Conservation (phyloP, 2,888 invertebrate genomes). For the Tanytarsus gracilentus region DNA sequence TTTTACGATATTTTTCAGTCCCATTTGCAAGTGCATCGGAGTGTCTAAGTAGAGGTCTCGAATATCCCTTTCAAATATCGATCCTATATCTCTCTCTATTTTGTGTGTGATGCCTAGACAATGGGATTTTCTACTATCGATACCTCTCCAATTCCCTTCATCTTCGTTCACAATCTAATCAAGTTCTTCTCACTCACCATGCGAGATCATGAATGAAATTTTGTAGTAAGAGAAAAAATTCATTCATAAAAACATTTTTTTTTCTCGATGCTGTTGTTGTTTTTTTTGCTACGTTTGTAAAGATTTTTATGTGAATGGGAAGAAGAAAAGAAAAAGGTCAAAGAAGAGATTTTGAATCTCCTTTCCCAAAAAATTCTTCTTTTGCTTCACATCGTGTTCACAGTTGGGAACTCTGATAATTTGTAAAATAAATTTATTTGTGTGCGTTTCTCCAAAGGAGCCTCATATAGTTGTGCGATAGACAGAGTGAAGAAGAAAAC, state of each 20-base stretch:
- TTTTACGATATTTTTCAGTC: neutral
- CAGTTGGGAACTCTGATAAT: constrained; percentile 2
- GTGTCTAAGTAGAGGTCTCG: neutral
- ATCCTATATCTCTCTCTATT: neutral
- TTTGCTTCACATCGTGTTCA: constrained; percentile 7
- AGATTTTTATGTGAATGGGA: constrained; percentile 14
- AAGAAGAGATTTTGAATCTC: constrained; percentile 21
- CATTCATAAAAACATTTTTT: constrained; percentile 28
- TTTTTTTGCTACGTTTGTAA: constrained; percentile 10
- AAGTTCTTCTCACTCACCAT: neutral
- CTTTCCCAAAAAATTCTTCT: constrained; percentile 16
- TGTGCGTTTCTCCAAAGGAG: constrained; percentile 16
- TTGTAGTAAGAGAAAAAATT: constrained; percentile 28
- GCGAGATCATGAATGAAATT: constrained; percentile 28
- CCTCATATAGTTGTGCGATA: neutral
- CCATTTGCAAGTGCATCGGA: constrained; percentile 19
- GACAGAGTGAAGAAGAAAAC: constrained; percentile 9
- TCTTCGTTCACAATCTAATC: constrained; percentile 13
- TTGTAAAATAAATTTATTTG: neutral
- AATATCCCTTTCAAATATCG: constrained; percentile 9
- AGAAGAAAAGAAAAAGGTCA: constrained; percentile 29
- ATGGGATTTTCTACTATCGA: constrained; percentile 27
- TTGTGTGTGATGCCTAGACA: neutral
- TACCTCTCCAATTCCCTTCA: neutral
- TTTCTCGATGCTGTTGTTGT: constrained; percentile 20